Base-by-base conservation (phyloP, 1,140 invertebrate genomes). In the Amyelois transitella region DNA sequence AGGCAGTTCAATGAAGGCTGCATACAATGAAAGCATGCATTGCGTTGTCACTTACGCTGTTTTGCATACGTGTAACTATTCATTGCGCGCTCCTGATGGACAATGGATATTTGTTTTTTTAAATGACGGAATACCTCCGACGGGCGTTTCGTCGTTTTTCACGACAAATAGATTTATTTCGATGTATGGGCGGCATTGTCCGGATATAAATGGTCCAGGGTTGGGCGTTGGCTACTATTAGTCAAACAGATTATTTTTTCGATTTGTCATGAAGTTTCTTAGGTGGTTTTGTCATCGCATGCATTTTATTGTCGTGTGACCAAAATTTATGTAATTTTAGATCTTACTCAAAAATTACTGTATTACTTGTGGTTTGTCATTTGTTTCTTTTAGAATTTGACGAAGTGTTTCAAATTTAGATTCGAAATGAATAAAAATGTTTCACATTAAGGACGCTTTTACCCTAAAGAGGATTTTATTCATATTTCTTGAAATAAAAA, bases 1-100 rank as follows among this genome's bases (percentile, higher is more conserved):
- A n/a, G 68, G 64, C 72, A 67, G 66, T 74, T 75, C 70, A 75
- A 77, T 75, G 50, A 77, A 62, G 61, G 53, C 53, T 53, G 69
- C 60, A 72, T 66, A 74, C 75, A 77, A 80, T 80, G 66, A 60
- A 57, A 54, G 59, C 55, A 61, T 64, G 74, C 74, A 78, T 77
- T 77, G 74, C 74, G 70, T 78, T 81, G 78, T 81, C 78, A 74
- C 69, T 65, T 67, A 66, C 66, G 49, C 59, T 69, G 53, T 59
- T 68, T 66, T 68, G 70, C 70, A 69, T 75, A 71, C 45, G 45
- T 48, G 20, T 20, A 17, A 74, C 74, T 69, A 77, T 79, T 75
- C 69, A 72, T 75, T 59, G 62, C 32, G 32, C 6, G 32, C 32
- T 38, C 1, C 64, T 81, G 77, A 78, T 71, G 73, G 77, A 78